Evolutionary conservation across 2,888 invertebrate species (phyloP), one percentile per base, ranked within the genome.

Genomic region (Diachrysia chrysitis): DNA sequence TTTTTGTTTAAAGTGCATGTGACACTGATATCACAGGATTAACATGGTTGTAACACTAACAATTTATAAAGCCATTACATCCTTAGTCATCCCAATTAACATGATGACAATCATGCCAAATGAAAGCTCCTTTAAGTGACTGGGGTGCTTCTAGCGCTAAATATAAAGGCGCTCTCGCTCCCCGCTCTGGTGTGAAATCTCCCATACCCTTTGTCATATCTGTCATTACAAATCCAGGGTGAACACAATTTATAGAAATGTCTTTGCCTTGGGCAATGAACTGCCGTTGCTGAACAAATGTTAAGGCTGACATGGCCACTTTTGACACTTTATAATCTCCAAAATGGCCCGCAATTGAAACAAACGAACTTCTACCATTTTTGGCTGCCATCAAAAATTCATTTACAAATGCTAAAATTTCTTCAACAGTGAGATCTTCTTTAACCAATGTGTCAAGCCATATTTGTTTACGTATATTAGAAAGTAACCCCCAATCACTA

Each of bases 361-460:
- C 81, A 88, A 90, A 93, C 64, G 92, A 77, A 79, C 58, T 90
- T 88, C 90, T 93, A 59, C 93, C 94, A 84, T 93, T 96, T 75
- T 90, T 93, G 79, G 95, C 93, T 63, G 96, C 96, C 91, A 92
- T 89, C 60, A 96, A 92, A 86, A 96, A 97, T 66, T 96, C 94
- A 79, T 95, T 92, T 81, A 96, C 95, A 84, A 96, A 93, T 29
- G 90, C 89, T 78, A 93, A 87, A 61, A 97, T 93, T 74, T 96
- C 93, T 65, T 94, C 92, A 65, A 94, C 91, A 9, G 95, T 95
- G 25, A 96, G 88, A 81, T 95, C 89, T 59, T 95, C 94, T 80
- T 93, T 94, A 37, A 87, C 85, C 70, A 95, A 84, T 9, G 89
- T 91, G 72, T 95, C 94, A 58, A 95, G 85, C 95, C 95, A 95